Base-by-base conservation (phyloP, 2,797 vertebrate species). In the Telmatherina bonti region DNA sequence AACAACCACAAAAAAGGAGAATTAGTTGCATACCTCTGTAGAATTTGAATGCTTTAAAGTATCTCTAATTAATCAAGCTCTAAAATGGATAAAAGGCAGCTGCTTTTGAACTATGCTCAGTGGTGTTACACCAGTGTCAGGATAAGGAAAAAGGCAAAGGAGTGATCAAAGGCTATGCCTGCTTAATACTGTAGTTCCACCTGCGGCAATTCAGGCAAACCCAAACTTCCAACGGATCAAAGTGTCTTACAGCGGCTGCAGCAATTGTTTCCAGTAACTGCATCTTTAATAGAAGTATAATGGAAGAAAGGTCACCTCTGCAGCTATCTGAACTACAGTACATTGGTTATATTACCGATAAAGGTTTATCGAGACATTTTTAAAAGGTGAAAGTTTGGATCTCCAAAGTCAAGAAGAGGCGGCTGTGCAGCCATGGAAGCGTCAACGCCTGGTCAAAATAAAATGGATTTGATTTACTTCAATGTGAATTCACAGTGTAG, bases 141-240 rank as follows among this genome's bases (percentile, higher is more conserved):
- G 59, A 55, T 55, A 36, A 43, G n/a, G 49, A 35, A 53, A 59
- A 68, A 35, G 31, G 31, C 24, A 30, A 49, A 36, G 43, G 54
- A 24, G 33, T 33, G 67, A 69, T 70, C 51, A 62, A 55, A 62
- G 68, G 22, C 58, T 33, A 38, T 20, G 45, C 7, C 29, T 62
- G 61, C 49, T 51, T 26, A 26, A 26, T 51, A 12, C 60, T 35
- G 27, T 36, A 36, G 47, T 60, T 41, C 35, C 30, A 62, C 67
- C 51, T 20, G 58, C 61, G n/a, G 67, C 49, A 30, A 1, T 43
- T 43, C 58, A 62, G 58, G 45, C 68, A 27, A 45, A 53, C 9
- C 51, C 33, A 70, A 62, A 54, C 58, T 55, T 70, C 54, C 8
- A 43, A 24, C 57, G 24, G 57, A 53, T 54, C 35, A 55, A 47